Evolutionary conservation across 2,797 vertebrate genomes (phyloP).

Genomic region (Hylomyscus alleni): DNA sequence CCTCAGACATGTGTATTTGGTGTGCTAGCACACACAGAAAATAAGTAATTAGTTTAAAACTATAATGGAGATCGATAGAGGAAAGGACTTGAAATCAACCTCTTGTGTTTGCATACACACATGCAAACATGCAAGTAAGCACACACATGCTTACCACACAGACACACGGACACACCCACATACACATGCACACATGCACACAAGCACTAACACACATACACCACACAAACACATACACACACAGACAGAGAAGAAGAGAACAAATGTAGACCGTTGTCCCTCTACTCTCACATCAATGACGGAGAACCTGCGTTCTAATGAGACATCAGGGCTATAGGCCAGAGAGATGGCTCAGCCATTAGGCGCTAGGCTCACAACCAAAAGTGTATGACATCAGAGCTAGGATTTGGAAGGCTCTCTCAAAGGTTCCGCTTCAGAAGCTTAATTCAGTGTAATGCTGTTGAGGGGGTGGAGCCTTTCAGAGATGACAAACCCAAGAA

Average conservation of each 20-base stretch:
- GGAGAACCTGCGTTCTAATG: neutral
- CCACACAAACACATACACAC: neutral
- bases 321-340: neutral
- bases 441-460: too few relatives aligned
- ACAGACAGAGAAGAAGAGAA: neutral
- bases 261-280: neutral
- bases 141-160: neutral
- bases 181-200: neutral
- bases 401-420: neutral
- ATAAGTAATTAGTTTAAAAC: neutral
- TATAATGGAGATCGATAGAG: neutral
- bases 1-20: neutral
- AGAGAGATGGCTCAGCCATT: neutral
- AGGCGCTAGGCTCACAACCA: neutral
- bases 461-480: neutral
- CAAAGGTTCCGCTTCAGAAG: neutral
- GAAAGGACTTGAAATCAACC: neutral
- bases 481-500: neutral
- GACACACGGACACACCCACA: neutral
- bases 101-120: neutral
- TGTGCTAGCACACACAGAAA: neutral
- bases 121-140: too few relatives aligned
- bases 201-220: neutral
- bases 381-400: neutral
- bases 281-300: neutral